Base-by-base conservation (phyloP, 2,113 vertebrate species). In the Ivindomyrus marchei region DNA sequence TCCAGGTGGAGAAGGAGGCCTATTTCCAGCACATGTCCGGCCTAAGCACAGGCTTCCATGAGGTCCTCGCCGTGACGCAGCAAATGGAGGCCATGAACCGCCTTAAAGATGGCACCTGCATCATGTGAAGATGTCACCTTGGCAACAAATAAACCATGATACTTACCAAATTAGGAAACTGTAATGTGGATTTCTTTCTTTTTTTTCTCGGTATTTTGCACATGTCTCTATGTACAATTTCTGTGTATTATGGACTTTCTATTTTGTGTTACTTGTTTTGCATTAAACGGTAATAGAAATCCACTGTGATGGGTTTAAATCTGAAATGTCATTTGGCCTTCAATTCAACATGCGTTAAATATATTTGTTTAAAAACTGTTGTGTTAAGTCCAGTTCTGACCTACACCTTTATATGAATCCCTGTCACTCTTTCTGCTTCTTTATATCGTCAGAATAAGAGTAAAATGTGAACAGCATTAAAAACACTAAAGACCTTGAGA, bases 1-100 rank as follows among this genome's bases (percentile, higher is more conserved):
- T 99, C n/a, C 98, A 99, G 93, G 97, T 99, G 93, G 98, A 99
- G 94, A 99, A 99, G 93, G 98, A 99, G 89, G 97, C 98, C 0
- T 99, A 99, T 93, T 99, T 99, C 93, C 98, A 99, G 92, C 98
- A 99, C 92, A 99, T 99, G 98, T 99, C 98, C 0, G 98, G 98
- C 88, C 97, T 99, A 13, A 99, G 98, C 94, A 97, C 97, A 1
- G 98, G 98, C 53, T 99, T 99, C 93, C 97, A 98, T 15, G 98
- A 99, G 90, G 96, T 99, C 90, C 96, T 99, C 89, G 96, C 97
- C 3, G 97, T 99, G 97, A 99, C 98, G 31, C 97, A 98, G 90
- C 98, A 99, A 92, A 97, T 99, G 95, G 98, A 99, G 93, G 96
- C 97, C 84, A 97, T 99, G 94, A 98, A 98, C 92, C 97, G 97